Percentiles rank a stretch among this genome's conserved stretches.
Conservation (phyloP, 2,888 invertebrate genomes). For the Dynastes maya region DNA sequence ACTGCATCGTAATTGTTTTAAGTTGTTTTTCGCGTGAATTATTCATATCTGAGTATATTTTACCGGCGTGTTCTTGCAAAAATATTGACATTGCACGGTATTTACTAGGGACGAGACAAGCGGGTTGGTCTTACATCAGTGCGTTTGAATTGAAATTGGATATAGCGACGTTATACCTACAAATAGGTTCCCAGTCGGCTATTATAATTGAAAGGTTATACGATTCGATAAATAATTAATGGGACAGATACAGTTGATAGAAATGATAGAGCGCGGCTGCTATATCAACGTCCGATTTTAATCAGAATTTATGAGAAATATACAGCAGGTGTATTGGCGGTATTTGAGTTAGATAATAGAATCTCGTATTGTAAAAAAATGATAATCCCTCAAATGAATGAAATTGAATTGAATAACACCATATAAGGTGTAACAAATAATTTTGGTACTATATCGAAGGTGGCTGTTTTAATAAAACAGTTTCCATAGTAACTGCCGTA, state of each 20-base stretch:
- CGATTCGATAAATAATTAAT: conserved; percentile 26
- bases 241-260: neutral
- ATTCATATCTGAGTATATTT: conserved; percentile 22
- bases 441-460: no score
- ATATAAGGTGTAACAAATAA: neutral
- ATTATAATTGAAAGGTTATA: conserved; percentile 1
- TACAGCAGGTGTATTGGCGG: conserved; percentile 17
- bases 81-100: conserved; percentile 11
- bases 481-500: no score
- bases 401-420: neutral
- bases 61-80: neutral
- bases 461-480: no score
- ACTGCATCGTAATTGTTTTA: conserved; percentile 33
- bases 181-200: neutral
- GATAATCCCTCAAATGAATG: conserved; percentile 4
- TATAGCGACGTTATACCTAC: no score
- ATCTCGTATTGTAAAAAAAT: conserved; percentile 17
- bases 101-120: neutral
- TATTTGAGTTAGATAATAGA: conserved; percentile 42
- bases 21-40: conserved; percentile 13
- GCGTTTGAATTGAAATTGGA: no score
- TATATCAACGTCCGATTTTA: conserved; percentile 27
- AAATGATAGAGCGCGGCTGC: neutral
- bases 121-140: neutral
- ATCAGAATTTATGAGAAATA: conserved; percentile 44